A percentile compares a stretch with the other conserved stretches of the same genome.
phyloP scores from a whole-genome alignment of 2,113 vertebrate species.

The Tenebrosternarchus preto region DNA sequence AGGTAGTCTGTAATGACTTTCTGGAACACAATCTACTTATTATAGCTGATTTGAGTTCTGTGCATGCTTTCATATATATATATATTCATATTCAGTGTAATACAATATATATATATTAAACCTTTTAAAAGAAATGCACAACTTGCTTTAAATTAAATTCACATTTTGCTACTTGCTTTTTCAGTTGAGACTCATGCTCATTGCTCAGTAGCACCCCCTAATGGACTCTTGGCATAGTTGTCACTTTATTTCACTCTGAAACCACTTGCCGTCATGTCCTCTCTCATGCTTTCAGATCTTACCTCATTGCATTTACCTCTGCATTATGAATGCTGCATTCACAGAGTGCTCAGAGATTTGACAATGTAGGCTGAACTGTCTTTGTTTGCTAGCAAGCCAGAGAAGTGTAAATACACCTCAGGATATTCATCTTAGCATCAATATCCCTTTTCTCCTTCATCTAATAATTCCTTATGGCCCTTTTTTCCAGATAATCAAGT shows the following conservation, averaged over 20 bases:
- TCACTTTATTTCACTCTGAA: neutral
- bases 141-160: neutral
- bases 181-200: neutral
- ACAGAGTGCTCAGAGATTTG: conserved; percentile 25
- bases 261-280: conserved; percentile 23
- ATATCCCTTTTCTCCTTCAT: neutral
- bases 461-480: neutral
- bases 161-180: neutral
- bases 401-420: neutral
- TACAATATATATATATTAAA: neutral
- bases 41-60: neutral
- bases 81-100: too few relatives aligned
- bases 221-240: neutral
- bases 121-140: neutral
- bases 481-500: neutral
- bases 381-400: neutral
- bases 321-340: neutral
- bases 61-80: neutral
- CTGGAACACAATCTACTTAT: neutral
- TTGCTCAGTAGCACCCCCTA: neutral
- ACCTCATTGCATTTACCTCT: conserved; percentile 37
- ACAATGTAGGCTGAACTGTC: neutral
- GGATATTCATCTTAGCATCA: neutral
- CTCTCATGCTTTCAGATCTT: conserved; percentile 17
- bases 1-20: neutral